phyloP scores from a whole-genome alignment of 2,113 vertebrate species.

The Dolichotis patagonum region DNA sequence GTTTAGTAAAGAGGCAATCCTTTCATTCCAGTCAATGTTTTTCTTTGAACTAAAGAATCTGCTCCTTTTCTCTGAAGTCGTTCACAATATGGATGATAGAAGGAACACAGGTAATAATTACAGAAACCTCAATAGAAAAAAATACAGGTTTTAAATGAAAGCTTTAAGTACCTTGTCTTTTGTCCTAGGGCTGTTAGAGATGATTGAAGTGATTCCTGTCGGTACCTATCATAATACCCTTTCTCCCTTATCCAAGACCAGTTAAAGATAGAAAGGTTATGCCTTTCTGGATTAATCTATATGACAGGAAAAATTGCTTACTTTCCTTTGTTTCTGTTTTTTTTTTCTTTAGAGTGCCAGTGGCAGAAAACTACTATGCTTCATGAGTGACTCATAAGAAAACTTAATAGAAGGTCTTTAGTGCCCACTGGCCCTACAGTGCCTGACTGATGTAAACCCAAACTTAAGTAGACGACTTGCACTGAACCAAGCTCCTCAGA shows the following conservation, averaged over 20 bases:
- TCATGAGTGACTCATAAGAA: constrained; percentile 71
- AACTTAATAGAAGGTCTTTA: constrained; percentile 72
- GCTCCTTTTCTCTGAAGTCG: constrained; percentile 63
- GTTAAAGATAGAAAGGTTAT: constrained; percentile 69
- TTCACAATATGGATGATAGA: constrained; percentile 60
- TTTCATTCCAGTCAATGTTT: constrained; percentile 52
- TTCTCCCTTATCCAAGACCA: constrained; percentile 66
- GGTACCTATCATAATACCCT: constrained; percentile 69
- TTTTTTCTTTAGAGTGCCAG: constrained; percentile 26
- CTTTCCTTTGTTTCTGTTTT: constrained; percentile 60
- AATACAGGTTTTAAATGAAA: constrained; percentile 37
- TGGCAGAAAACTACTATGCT: constrained; percentile 70
- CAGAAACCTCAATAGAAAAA: constrained; percentile 55
- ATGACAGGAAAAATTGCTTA: constrained; percentile 69
- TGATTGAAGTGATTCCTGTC: constrained; percentile 62
- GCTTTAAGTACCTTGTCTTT: constrained; percentile 50
- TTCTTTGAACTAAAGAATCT: constrained; percentile 71
- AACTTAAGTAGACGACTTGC: constrained; percentile 31
- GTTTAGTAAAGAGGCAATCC: constrained; percentile 54
- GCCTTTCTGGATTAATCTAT: constrained; percentile 75
- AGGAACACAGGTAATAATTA: constrained; percentile 71
- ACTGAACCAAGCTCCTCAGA: constrained; percentile 11
- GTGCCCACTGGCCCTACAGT: constrained; percentile 53
- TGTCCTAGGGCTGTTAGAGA: constrained; percentile 55
- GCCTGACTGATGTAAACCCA: constrained; percentile 62